A percentile compares a stretch with the other conserved stretches of the same genome.
Evolutionary conservation across 2,113 vertebrate species (phyloP).

Genomic region (Chionodraco myersi): DNA sequence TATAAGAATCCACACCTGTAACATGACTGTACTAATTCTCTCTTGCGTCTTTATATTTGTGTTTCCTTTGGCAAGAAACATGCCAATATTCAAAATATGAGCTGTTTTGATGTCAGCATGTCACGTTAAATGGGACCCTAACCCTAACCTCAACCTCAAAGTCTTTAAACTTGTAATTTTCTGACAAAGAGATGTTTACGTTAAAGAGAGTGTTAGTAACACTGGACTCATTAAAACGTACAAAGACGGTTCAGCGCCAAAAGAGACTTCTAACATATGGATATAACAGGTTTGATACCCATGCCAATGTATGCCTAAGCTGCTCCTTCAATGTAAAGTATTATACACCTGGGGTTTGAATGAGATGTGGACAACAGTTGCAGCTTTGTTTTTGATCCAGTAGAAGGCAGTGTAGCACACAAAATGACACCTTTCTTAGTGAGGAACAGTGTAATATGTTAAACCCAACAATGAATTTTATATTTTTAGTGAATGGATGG

Average conservation of each 20-base stretch:
- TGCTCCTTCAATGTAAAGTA: background rate
- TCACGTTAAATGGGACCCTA: conserved; percentile 2
- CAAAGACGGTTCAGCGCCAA: background rate
- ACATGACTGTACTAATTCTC: background rate
- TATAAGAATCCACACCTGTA: background rate
- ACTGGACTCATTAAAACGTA: background rate
- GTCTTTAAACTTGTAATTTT: background rate
- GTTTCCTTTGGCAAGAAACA: background rate
- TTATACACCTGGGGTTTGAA: background rate
- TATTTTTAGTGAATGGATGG: background rate
- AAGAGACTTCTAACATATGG: background rate
- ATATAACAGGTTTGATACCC: conserved; percentile 1
- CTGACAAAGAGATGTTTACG: background rate
- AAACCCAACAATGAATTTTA: conserved; percentile 2
- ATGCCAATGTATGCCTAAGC: too few species aligned
- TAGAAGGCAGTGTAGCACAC: conserved; percentile 60
- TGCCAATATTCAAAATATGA: background rate
- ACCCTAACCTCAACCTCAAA: background rate
- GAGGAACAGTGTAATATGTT: background rate
- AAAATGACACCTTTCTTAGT: background rate
- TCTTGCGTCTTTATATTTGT: background rate
- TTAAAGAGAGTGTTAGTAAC: background rate
- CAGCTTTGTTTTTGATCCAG: conserved; percentile 37
- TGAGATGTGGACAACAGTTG: conserved; percentile 5
- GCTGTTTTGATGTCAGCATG: background rate